Base-by-base conservation (phyloP, 2,888 invertebrate genomes). In the Habrosyne pyritoides region DNA sequence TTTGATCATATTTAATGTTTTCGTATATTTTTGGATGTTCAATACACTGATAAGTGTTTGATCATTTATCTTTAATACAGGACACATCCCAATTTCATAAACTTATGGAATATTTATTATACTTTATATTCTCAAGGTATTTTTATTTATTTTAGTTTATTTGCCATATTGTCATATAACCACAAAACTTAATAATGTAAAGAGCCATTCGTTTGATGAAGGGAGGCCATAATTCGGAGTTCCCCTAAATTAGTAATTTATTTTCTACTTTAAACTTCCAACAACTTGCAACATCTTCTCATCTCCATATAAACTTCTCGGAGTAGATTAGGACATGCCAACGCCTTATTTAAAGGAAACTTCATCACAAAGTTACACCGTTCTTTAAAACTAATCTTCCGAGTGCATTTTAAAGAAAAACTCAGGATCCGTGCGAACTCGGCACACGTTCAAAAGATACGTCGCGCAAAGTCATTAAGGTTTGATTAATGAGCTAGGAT, bases 401-500 rank as follows among this genome's bases (percentile, higher is more conserved):
- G 8, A 50, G 28, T 28, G 50, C 50, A 28, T 50, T 50, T 28
- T 14, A 18, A 2, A 21, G 21, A 50, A 47, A 28, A 50, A 50
- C 28, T 14, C 18, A 28, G 50, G 5, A 18, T 21, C 10, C 28
- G 3, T 21, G 30, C 49, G 18, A 18, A n/a, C 50, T 50, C 51
- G 57, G 63, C 64, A 63, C 66, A 66, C 65, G 70, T 64, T 50
- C 28, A 50, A 28, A 50, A 30, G 50, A 30, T 50, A 50, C 26
- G 50, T 50, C 18, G 18, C 10, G 73, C 59, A 63, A 69, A 75
- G 81, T 82, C 86, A 83, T 88, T 89, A 88, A 75, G 67, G 69
- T 77, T 80, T 87, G 88, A 88, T 89, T 85, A 87, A 90, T 85
- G 87, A 69, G 72, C 73, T 64, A 60, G 79, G 81, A 81, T 82